Percentiles rank a stretch among this genome's conserved stretches.
These are phyloP conservation scores for Glossophaga mutica DNA, from an alignment of 2,797 vertebrate species.

Conservation along the genomic window DNA sequence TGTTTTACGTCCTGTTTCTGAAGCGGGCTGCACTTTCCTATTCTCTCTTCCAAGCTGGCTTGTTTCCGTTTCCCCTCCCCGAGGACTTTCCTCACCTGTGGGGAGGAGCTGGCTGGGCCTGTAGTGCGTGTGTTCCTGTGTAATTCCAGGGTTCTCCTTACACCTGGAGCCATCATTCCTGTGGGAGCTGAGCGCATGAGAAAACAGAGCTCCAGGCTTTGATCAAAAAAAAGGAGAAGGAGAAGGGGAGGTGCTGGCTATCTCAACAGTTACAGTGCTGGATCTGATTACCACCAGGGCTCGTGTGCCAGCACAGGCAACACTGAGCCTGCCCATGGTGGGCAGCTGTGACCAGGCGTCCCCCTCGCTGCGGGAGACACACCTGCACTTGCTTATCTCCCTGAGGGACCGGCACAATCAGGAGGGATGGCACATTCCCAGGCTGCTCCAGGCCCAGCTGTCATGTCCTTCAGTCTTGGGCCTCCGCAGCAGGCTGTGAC, in stretches of 20 bases:
- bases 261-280: background rate
- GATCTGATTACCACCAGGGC: background rate
- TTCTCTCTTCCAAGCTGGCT: background rate
- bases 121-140: fast-evolving
- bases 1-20: background rate
- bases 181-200: background rate
- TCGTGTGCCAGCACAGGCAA: background rate
- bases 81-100: background rate
- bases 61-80: background rate
- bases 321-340: background rate
- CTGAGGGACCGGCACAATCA: background rate
- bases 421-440: background rate
- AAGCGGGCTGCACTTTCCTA: background rate
- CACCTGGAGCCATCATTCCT: background rate
- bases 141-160: background rate
- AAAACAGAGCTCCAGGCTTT: background rate
- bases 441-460: background rate
- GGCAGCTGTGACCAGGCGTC: background rate
- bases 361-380: background rate
- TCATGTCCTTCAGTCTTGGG: background rate
- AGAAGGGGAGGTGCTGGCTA: background rate
- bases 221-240: background rate
- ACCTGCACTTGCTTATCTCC: background rate
- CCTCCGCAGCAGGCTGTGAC: background rate
- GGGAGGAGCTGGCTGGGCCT: background rate